Evolutionary conservation across 2,113 vertebrate genomes (phyloP).

Genomic region (Archocentrus centrarchus): DNA sequence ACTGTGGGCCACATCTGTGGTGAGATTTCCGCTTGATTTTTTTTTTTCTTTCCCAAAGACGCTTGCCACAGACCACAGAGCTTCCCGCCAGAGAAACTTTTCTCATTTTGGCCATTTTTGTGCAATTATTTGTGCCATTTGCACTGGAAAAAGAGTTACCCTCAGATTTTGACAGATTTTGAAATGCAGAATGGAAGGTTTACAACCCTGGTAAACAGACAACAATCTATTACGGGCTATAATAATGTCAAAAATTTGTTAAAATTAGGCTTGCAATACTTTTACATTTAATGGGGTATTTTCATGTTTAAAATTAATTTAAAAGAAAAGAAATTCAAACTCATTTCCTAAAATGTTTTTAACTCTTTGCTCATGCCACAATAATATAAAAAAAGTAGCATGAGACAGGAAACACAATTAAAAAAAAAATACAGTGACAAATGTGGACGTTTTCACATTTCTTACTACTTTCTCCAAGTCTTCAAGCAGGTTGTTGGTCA

Average conservation of each 20-base stretch:
- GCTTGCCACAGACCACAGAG: conserved; percentile 40
- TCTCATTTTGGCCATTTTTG: not conserved
- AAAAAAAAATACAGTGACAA: not conserved
- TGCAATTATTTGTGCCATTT: not conserved
- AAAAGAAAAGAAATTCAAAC: not conserved
- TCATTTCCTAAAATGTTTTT: not conserved
- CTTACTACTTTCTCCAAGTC: conserved; percentile 92
- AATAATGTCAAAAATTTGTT: not conserved
- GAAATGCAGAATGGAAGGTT: not conserved
- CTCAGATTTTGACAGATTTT: not conserved
- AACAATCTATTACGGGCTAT: not conserved
- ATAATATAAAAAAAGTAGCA: not conserved
- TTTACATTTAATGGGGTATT: too few relatives aligned
- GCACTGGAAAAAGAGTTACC: not conserved
- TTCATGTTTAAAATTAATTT: not conserved
- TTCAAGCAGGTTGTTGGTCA: conserved; percentile 88
- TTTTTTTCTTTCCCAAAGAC: not conserved
- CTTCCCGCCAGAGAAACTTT: conserved; percentile 30
- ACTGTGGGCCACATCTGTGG: not conserved
- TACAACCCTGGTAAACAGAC: not conserved
- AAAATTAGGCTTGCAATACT: too few relatives aligned
- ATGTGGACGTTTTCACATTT: conserved; percentile 19
- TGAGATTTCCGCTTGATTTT: not conserved
- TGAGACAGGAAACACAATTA: not conserved
- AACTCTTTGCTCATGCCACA: not conserved